Evolutionary conservation across 2,797 vertebrate species (phyloP).

Genomic region (Morelia viridis): DNA sequence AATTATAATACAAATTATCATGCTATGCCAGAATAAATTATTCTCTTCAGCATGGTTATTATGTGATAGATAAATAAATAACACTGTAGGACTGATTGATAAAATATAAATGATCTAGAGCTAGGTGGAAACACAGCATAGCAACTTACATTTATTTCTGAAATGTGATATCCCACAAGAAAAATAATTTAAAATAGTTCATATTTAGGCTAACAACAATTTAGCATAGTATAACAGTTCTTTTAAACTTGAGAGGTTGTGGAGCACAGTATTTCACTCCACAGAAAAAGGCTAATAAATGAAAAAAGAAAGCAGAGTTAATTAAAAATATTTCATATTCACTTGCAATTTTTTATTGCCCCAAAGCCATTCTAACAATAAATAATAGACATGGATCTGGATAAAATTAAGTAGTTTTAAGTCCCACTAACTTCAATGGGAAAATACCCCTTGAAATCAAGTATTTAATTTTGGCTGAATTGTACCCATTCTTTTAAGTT

Average conservation of each 20-base stretch:
- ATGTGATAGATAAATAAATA: conserved; percentile 82
- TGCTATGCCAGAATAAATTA: conserved; percentile 79
- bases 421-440: neutral
- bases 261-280: neutral
- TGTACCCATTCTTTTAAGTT: neutral
- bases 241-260: conserved; percentile 42
- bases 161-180: conserved; percentile 73
- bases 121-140: conserved; percentile 70
- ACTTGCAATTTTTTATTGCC: neutral
- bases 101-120: conserved; percentile 78
- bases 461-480: neutral
- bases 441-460: neutral
- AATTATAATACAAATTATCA: conserved; percentile 81
- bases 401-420: neutral
- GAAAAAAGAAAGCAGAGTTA: neutral
- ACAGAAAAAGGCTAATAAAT: neutral
- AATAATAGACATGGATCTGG: neutral
- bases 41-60: conserved; percentile 77
- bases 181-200: conserved; percentile 61
- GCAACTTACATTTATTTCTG: conserved; percentile 67
- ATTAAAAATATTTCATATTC: neutral
- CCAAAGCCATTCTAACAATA: neutral
- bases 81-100: conserved; percentile 76
- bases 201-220: conserved; percentile 41
- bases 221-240: conserved; percentile 37